Conservation (phyloP, 2,888 invertebrate genomes). For the Dryocosmus kuriphilus region DNA sequence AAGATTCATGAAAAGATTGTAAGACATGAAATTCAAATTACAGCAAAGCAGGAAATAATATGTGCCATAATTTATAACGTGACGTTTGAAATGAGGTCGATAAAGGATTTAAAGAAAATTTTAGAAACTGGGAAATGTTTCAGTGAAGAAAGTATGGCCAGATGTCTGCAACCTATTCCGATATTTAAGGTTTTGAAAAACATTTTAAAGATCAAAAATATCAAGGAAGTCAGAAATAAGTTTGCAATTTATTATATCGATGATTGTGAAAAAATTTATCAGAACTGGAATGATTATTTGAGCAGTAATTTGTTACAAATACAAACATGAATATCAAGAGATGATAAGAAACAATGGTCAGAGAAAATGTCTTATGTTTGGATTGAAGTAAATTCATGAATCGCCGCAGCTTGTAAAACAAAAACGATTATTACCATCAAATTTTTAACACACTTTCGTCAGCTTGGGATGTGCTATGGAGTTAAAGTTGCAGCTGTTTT, state of each 20-base stretch:
- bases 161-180: conserved; percentile 11
- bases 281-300: conserved; percentile 64
- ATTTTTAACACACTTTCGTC: conserved; percentile 45
- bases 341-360: conserved; percentile 54
- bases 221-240: not conserved
- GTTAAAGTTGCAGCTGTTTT: conserved; percentile 57
- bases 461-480: conserved; percentile 51
- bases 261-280: conserved; percentile 62
- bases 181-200: conserved; percentile 28
- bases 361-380: conserved; percentile 61
- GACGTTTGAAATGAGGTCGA: not conserved
- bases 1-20: conserved; percentile 46
- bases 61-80: conserved; percentile 41
- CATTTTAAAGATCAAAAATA: not conserved
- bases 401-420: conserved; percentile 59
- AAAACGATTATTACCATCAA: conserved; percentile 51
- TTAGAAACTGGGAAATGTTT: not conserved
- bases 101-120: not conserved
- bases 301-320: conserved; percentile 61
- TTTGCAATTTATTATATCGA: conserved; percentile 58
- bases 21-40: conserved; percentile 44
- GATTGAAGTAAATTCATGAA: conserved; percentile 57
- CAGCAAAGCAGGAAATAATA: conserved; percentile 9
- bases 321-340: conserved; percentile 67
- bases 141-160: not conserved